Base-by-base conservation (phyloP, 2,113 vertebrate species). In the Epinephelus fuscoguttatus region DNA sequence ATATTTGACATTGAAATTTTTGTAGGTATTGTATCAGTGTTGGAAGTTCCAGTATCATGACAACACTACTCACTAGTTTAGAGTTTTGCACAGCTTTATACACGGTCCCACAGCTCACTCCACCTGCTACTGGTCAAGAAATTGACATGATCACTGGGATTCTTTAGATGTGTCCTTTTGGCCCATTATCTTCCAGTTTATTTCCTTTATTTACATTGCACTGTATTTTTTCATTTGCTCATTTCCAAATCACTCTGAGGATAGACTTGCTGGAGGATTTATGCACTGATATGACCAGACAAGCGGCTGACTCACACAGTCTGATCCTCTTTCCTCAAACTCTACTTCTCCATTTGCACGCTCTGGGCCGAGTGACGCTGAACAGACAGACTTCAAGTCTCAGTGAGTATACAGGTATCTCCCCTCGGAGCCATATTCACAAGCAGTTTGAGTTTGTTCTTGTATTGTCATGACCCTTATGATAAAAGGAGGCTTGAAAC, bases 301-400 rank as follows among this genome's bases (percentile, higher is more conserved):
- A 52, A 70, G 81, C 50, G 8, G 4, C 3, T 74, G 81, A 88
- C 2, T 88, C 82, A 79, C 64, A 50, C 53, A 37, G 42, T 37
- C 23, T 6, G 23, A 75, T 71, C 59, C 52, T 75, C 85, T 61
- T 9, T 45, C 40, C 42, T 71, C 47, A 62, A 75, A 75, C 70
- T 70, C 27, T 13, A 45, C 42, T 18, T 72, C 75, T 60, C 33
- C 0, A 18, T 42, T 53, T 67, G 72, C 67, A 18, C 37, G 47
- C 82, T 78, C 42, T 60, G 57, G 45, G 68, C 52, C 30, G 14
- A 68, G 53, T 62, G 49, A 25, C 66, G 15, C 49, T 52, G 82
- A 61, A 71, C 78, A 75, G 72, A 82, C 70, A 78, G 70, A 66
- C 53, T 72, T 80, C 14, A 2, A 49, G 77, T 69, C 69, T 77